Conservation (phyloP, 2,888 invertebrate species). For the Pterostichus niger region DNA sequence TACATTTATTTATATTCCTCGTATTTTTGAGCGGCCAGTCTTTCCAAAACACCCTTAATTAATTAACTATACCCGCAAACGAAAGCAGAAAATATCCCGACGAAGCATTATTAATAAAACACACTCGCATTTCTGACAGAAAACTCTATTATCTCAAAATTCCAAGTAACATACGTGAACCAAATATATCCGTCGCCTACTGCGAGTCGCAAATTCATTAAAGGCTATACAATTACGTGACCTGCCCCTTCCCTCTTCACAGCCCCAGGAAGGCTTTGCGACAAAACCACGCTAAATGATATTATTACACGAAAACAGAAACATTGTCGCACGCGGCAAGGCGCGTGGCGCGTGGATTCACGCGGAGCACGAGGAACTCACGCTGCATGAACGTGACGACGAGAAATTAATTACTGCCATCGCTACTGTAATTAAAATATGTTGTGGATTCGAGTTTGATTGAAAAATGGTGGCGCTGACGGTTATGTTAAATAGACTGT, state of each 20-base stretch:
- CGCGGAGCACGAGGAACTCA: background rate
- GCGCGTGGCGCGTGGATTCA: constrained; percentile 11
- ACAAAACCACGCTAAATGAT: constrained; percentile 40
- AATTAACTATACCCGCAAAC: background rate
- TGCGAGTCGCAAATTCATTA: constrained; percentile 41
- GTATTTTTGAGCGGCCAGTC: too few relatives aligned
- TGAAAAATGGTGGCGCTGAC: background rate
- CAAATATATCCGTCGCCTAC: constrained; percentile 19
- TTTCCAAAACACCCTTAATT: background rate
- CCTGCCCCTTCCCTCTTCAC: background rate
- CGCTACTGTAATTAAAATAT: constrained; percentile 30
- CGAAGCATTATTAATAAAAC: constrained; percentile 39
- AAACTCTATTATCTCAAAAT: constrained; percentile 37
- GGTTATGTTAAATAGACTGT: background rate
- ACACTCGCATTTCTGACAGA: constrained; percentile 13
- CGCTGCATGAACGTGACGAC: constrained; percentile 16
- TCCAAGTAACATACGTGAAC: constrained; percentile 45
- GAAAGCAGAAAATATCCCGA: constrained; percentile 2
- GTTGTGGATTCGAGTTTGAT: background rate
- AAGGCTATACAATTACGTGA: constrained; percentile 39
- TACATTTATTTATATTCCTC: too few relatives aligned
- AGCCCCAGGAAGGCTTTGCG: background rate
- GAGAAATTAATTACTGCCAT: constrained; percentile 33
- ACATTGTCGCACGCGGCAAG: constrained; percentile 39
- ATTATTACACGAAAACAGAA: constrained; percentile 48